phyloP scores from a whole-genome alignment of 2,888 invertebrate species.

The Nebria brevicollis region DNA sequence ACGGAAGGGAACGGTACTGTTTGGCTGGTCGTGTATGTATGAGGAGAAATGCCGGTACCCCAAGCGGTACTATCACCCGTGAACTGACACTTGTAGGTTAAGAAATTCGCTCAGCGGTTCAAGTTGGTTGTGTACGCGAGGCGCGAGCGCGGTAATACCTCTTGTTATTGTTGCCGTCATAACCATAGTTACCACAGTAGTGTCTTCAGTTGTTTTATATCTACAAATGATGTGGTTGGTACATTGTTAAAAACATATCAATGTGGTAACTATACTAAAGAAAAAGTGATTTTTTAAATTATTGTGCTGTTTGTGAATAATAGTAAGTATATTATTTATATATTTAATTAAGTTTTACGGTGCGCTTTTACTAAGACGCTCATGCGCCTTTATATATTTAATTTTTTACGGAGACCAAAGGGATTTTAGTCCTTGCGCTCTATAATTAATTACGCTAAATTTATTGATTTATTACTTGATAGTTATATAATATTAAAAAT shows the following conservation, averaged over 20 bases:
- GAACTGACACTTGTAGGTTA: constrained; percentile 45
- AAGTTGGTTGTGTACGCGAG: not conserved
- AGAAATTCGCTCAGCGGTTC: constrained; percentile 37
- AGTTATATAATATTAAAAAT: no score
- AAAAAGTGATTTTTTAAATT: not conserved
- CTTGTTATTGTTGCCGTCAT: constrained; percentile 1
- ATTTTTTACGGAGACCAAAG: no score
- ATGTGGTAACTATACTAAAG: not conserved
- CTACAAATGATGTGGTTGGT: not conserved
- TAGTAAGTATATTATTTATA: not conserved
- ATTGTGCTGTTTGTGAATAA: not conserved
- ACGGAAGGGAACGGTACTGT: constrained; percentile 37
- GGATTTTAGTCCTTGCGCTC: no score
- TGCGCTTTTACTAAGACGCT: not conserved
- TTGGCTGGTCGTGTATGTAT: not conserved
- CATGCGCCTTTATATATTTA: no score
- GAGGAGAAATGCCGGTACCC: constrained; percentile 40
- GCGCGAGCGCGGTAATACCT: not conserved
- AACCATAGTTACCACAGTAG: not conserved
- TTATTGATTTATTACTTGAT: no score
- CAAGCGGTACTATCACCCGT: constrained; percentile 40
- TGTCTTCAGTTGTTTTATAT: not conserved
- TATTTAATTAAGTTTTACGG: not conserved
- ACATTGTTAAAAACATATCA: not conserved
- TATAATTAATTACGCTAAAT: no score